phyloP scores from a whole-genome alignment of 2,797 vertebrate species.

The Pristis pectinata region DNA sequence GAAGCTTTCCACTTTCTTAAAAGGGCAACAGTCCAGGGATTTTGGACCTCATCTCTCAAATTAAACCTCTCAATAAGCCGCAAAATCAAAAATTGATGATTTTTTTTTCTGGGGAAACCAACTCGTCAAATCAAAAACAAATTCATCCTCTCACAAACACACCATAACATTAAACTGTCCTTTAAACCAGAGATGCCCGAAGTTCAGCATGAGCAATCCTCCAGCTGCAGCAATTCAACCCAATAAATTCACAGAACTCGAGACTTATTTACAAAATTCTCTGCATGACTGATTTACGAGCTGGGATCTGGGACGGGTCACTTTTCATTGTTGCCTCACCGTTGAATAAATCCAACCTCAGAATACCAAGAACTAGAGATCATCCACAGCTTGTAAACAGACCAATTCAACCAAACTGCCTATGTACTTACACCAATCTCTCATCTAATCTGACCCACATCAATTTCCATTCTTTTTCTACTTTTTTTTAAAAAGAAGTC shows the following conservation, averaged over 20 bases:
- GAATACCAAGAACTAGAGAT: not conserved
- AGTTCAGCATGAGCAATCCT: not conserved
- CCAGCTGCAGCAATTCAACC: not conserved
- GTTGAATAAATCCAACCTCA: not conserved
- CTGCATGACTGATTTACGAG: not conserved
- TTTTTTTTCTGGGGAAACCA: too few species aligned
- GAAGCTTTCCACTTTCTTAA: not conserved
- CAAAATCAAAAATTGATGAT: too few species aligned
- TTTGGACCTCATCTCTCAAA: too few species aligned
- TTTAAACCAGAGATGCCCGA: not conserved
- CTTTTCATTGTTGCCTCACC: not conserved
- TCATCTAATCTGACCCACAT: not conserved
- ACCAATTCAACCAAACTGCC: not conserved
- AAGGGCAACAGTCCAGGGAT: not conserved
- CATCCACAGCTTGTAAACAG: not conserved
- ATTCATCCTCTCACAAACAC: not conserved
- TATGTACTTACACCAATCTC: too few species aligned
- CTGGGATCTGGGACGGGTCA: not conserved
- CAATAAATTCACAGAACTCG: not conserved
- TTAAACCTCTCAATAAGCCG: too few species aligned
- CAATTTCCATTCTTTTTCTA: not conserved
- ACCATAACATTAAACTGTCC: not conserved
- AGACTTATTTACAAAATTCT: not conserved
- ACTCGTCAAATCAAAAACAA: too few species aligned
- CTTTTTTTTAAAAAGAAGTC: not conserved